These are phyloP conservation scores for Drosophila subsilvestris DNA, from an alignment of 2,888 invertebrate species.

Conservation along the genomic window DNA sequence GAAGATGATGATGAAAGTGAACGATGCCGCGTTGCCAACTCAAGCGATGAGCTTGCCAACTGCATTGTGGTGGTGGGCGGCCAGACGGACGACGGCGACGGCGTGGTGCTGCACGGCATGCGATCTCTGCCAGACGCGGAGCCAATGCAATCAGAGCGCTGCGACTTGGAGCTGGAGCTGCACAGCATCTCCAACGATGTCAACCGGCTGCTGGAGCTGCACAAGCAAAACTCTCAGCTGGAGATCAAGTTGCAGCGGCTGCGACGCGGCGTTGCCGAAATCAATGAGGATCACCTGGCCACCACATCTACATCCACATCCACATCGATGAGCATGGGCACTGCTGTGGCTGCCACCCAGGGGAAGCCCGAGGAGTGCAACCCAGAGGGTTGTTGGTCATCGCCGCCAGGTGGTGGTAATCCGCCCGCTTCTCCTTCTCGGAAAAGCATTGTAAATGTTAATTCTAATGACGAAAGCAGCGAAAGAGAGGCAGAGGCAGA, in stretches of 20 bases:
- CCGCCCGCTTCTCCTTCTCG: slow-evolving; percentile 48
- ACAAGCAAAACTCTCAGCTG: slow-evolving; percentile 79
- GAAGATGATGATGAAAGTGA: slow-evolving; percentile 75
- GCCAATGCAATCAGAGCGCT: slow-evolving; percentile 40
- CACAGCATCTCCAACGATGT: slow-evolving; percentile 82
- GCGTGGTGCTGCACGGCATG: slow-evolving; percentile 78
- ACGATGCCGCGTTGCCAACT: slow-evolving; percentile 69
- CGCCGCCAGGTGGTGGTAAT: slow-evolving; percentile 23
- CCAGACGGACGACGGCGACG: slow-evolving; percentile 71
- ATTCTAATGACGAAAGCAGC: slow-evolving; percentile 64
- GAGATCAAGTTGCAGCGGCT: slow-evolving; percentile 81
- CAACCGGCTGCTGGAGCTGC: slow-evolving; percentile 78
- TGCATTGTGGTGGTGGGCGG: slow-evolving; percentile 81
- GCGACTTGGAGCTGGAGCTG: slow-evolving; percentile 65
- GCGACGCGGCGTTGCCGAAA: slow-evolving; percentile 80
- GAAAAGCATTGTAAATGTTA: slow-evolving; percentile 61
- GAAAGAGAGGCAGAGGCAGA: not conserved
- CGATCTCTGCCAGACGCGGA: slow-evolving; percentile 62
- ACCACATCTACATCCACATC: not conserved
- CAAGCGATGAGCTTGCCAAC: slow-evolving; percentile 80
- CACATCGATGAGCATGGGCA: slow-evolving; percentile 35
- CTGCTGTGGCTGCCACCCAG: slow-evolving; percentile 64
- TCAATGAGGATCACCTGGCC: slow-evolving; percentile 82
- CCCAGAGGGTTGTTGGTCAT: slow-evolving; percentile 19
- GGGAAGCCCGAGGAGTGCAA: slow-evolving; percentile 53